Conservation (phyloP, 2,113 vertebrate genomes). For the Colinus virginianus region DNA sequence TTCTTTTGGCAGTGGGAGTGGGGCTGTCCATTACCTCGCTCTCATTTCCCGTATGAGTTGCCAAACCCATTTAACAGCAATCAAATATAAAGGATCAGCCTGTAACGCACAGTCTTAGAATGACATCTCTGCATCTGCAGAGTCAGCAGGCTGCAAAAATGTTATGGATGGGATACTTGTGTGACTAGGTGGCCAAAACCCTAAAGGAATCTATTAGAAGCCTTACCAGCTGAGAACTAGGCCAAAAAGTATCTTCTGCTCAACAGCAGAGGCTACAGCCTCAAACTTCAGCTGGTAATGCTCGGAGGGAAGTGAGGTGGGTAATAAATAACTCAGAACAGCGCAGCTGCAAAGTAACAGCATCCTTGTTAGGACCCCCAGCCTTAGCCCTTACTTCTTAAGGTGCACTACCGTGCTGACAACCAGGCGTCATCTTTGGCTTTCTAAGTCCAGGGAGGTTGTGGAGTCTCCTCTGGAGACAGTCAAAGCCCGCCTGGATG, state of each 20-base stretch:
- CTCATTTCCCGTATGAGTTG: neutral
- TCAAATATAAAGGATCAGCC: neutral
- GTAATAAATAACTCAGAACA: neutral
- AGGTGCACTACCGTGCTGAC: neutral
- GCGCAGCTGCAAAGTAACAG: neutral
- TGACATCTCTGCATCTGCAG: neutral
- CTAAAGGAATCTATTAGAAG: conserved; percentile 31
- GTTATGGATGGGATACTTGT: neutral
- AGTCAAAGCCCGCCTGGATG: neutral
- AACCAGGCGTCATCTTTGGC: neutral
- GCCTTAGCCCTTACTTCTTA: neutral
- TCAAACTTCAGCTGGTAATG: neutral
- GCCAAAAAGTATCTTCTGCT: neutral
- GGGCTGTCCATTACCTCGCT: neutral
- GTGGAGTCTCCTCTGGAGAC: neutral
- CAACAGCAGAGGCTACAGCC: neutral
- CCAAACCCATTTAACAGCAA: neutral
- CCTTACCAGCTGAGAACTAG: conserved; percentile 26
- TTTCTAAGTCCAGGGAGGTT: neutral
- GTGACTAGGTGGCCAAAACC: neutral
- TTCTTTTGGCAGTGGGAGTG: neutral
- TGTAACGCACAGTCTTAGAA: neutral
- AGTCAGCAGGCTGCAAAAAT: neutral
- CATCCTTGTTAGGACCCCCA: neutral
- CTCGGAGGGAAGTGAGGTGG: neutral